Conservation (phyloP, 2,113 vertebrate genomes). For the Sinocyclocheilus anshuiensis region DNA sequence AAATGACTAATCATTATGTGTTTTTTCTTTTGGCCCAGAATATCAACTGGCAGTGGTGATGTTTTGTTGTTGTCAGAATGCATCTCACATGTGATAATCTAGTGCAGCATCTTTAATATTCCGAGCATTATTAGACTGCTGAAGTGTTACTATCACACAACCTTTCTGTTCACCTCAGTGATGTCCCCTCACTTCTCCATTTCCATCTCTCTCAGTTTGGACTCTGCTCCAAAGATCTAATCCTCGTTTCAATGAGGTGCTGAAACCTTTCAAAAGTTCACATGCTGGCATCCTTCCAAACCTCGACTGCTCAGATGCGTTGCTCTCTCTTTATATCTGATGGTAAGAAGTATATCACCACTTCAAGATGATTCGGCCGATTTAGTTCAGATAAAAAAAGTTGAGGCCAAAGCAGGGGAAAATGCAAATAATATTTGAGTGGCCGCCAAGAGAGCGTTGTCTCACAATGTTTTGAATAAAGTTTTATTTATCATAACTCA, state of each 20-base stretch:
- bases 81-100: background rate
- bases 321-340: constrained; percentile 2
- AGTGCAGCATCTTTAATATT: background rate
- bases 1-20: background rate
- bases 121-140: too few relatives aligned
- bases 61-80: background rate
- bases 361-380: constrained; percentile 24
- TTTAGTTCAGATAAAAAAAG: constrained; percentile 22
- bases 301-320: constrained; percentile 25
- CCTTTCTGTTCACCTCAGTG: background rate
- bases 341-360: constrained; percentile 30
- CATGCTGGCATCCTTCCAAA: constrained; percentile 10
- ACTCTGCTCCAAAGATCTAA: constrained; percentile 26
- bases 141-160: background rate
- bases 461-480: constrained; percentile 43
- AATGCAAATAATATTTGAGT: constrained; percentile 42
- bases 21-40: background rate
- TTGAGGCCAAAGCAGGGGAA: background rate
- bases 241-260: constrained; percentile 13
- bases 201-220: background rate
- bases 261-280: constrained; percentile 13
- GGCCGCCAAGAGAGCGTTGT: constrained; percentile 43
- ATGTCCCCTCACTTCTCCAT: background rate
- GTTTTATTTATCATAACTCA: constrained; percentile 53
- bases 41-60: background rate